Percentiles rank a stretch among this genome's conserved stretches.
Conservation (phyloP, 2,797 vertebrate species). For the Otolemur crassicaudatus region DNA sequence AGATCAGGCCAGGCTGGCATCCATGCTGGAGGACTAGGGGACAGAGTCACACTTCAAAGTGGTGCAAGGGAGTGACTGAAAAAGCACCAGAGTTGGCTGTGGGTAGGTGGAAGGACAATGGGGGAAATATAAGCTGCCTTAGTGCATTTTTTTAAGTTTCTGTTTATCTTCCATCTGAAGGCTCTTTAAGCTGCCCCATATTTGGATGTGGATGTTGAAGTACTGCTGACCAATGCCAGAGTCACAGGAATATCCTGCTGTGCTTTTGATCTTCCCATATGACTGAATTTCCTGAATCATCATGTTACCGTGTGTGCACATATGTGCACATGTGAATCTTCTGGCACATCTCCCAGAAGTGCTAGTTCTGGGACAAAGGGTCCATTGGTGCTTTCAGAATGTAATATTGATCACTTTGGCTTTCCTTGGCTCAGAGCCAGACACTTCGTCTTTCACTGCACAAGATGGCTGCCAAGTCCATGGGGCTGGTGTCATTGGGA, state of each 20-base stretch:
- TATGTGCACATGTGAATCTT: slow-evolving; percentile 74
- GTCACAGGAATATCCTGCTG: slow-evolving; percentile 73
- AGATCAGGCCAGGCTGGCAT: slow-evolving; percentile 73
- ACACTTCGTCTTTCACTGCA: slow-evolving; percentile 56
- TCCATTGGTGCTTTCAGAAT: slow-evolving; percentile 69
- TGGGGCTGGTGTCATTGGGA: neutral
- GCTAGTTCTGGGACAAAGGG: slow-evolving; percentile 67
- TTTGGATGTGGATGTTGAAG: slow-evolving; percentile 75
- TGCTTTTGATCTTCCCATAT: slow-evolving; percentile 82
- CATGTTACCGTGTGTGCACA: slow-evolving; percentile 67
- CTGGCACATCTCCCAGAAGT: slow-evolving; percentile 79
- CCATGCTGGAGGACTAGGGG: slow-evolving; percentile 49
- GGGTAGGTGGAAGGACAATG: slow-evolving; percentile 44
- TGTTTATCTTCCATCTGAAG: slow-evolving; percentile 75
- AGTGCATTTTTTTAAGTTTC: slow-evolving; percentile 41
- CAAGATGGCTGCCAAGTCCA: slow-evolving; percentile 67
- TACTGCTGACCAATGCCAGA: slow-evolving; percentile 78
- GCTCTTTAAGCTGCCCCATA: slow-evolving; percentile 49
- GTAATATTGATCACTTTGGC: slow-evolving; percentile 73
- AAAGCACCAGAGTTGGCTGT: neutral
- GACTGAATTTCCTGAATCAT: slow-evolving; percentile 79
- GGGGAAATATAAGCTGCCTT: slow-evolving; percentile 55
- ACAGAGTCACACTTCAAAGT: slow-evolving; percentile 69
- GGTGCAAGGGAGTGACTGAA: neutral
- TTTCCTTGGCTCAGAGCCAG: slow-evolving; percentile 72